Evolutionary conservation across 2,888 invertebrate species (phyloP).

Genomic region (Lottia scabra): DNA sequence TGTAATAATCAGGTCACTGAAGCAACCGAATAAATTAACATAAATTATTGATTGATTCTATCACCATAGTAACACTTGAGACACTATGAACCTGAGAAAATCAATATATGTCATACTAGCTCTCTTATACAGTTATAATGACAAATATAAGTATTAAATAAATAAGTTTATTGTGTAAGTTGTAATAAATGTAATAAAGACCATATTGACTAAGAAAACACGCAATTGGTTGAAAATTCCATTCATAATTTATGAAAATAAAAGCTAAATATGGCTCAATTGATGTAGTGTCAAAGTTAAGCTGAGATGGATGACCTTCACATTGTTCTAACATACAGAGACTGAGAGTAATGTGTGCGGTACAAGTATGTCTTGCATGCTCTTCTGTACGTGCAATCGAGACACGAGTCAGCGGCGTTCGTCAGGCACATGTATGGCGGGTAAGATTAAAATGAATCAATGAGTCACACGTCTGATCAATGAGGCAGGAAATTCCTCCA

Average conservation of each 20-base stretch:
- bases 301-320: too few species aligned
- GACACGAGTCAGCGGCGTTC: slow-evolving; percentile 14
- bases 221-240: too few species aligned
- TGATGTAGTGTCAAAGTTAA: too few species aligned
- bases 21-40: not conserved
- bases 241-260: not conserved
- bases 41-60: not conserved
- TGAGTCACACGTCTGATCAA: not conserved
- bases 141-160: too few species aligned
- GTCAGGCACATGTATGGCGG: slow-evolving; percentile 45
- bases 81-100: too few species aligned
- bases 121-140: too few species aligned
- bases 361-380: slow-evolving; percentile 22
- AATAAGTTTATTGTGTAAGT: too few species aligned
- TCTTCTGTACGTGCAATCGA: slow-evolving; percentile 25
- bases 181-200: too few species aligned
- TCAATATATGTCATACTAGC: too few species aligned
- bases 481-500: not conserved
- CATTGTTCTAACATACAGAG: slow-evolving; percentile 6
- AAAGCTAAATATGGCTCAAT: too few species aligned
- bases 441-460: slow-evolving; percentile 29
- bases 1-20: not conserved
- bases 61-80: not conserved
- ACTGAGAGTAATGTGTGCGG: not conserved
- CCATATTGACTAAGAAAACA: too few species aligned